Percentiles rank a stretch among this genome's conserved stretches.
phyloP scores from a whole-genome alignment of 2,113 vertebrate genomes.

The Pachycephala philippinensis region DNA sequence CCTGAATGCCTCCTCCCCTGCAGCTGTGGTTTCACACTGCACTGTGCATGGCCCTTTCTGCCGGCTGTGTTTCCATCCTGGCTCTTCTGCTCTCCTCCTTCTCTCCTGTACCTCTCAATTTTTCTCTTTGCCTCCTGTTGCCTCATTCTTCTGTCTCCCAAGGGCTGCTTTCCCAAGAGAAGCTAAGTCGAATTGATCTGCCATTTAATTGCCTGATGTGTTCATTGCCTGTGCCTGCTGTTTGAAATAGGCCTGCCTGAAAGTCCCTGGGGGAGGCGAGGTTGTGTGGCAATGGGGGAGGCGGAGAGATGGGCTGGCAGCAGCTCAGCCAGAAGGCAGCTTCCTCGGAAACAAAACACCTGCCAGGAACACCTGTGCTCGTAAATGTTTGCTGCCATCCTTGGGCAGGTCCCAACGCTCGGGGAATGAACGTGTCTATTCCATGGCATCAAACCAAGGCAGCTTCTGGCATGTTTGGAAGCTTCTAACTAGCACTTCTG shows the following conservation, averaged over 20 bases:
- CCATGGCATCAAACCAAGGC: constrained; percentile 51
- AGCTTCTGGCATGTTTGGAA: neutral
- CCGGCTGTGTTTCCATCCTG: neutral
- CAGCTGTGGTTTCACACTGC: neutral
- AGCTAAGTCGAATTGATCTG: constrained; percentile 65
- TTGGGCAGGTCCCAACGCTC: constrained; percentile 18
- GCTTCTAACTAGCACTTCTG: constrained; percentile 2
- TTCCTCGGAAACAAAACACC: constrained; percentile 48
- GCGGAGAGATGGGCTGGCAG: constrained; percentile 24
- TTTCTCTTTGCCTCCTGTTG: neutral
- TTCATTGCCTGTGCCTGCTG: constrained; percentile 45
- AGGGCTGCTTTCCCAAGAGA: constrained; percentile 55
- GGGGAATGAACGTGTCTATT: constrained; percentile 14
- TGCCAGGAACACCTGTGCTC: constrained; percentile 63
- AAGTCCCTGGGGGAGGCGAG: constrained; percentile 6
- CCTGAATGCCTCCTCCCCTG: neutral
- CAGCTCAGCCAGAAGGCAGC: constrained; percentile 50
- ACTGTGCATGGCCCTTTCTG: neutral
- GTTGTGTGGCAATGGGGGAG: constrained; percentile 21
- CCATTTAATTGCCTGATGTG: constrained; percentile 69
- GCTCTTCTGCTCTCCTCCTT: neutral
- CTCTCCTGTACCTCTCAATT: neutral
- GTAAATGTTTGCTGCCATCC: constrained; percentile 32
- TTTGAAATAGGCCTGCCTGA: constrained; percentile 53
- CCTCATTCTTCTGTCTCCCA: constrained; percentile 39